Conservation (phyloP, 2,797 vertebrate species). For the Tokudaia muenninki region DNA sequence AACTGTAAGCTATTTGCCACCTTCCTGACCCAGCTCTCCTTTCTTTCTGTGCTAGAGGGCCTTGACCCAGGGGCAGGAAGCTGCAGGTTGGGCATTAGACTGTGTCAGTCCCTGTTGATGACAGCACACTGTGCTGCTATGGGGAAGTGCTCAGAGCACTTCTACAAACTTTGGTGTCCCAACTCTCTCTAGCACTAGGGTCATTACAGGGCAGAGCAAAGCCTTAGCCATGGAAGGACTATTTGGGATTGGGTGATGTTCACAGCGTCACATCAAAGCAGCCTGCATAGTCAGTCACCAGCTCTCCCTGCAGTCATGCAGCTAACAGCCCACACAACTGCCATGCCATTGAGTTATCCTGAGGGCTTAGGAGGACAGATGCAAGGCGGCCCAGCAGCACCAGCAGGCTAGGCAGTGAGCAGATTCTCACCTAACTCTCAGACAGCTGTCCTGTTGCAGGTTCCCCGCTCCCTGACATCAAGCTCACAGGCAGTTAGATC, state of each 20-base stretch:
- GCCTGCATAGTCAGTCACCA: neutral
- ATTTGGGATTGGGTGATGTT: neutral
- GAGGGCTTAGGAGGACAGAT: neutral
- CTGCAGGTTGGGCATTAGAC: slow-evolving; percentile 73
- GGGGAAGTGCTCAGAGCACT: slow-evolving; percentile 82
- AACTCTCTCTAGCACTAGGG: slow-evolving; percentile 66
- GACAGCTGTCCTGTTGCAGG: neutral
- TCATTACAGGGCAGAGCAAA: slow-evolving; percentile 87
- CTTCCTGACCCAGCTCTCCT: slow-evolving; percentile 33
- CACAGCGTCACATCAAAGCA: neutral
- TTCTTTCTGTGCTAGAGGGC: neutral
- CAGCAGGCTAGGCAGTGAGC: neutral
- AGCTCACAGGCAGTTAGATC: neutral
- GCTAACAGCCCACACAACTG: neutral
- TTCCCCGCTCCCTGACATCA: neutral
- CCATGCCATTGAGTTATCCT: neutral
- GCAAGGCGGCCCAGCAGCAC: neutral
- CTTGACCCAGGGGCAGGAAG: slow-evolving; percentile 3
- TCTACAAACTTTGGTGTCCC: slow-evolving; percentile 79
- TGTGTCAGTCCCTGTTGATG: slow-evolving; percentile 88
- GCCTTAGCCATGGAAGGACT: slow-evolving; percentile 32
- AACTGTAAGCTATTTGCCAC: neutral
- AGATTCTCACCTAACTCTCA: neutral
- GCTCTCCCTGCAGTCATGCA: neutral
- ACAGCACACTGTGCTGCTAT: slow-evolving; percentile 87